Evolutionary conservation across 2,113 vertebrate genomes (phyloP).

Genomic region (Serinus canaria): DNA sequence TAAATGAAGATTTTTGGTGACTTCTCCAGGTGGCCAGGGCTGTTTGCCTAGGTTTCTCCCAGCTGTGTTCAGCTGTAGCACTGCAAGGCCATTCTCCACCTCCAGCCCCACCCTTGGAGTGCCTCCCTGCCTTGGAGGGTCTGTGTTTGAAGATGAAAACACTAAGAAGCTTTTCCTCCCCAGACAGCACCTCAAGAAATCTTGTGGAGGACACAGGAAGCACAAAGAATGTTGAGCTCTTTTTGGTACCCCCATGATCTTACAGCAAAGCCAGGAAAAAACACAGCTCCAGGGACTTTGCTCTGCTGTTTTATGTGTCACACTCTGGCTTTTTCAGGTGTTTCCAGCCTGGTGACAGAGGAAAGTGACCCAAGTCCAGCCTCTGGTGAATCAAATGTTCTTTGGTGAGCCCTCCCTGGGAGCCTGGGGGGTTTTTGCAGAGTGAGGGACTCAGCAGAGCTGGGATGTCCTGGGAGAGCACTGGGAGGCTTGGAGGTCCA

Average conservation of each 20-base stretch:
- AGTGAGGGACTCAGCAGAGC: neutral
- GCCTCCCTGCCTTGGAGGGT: neutral
- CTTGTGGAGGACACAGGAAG: neutral
- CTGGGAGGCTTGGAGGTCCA: neutral
- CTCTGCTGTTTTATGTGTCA: neutral
- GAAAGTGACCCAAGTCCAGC: neutral
- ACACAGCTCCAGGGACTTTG: neutral
- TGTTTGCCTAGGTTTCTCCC: neutral
- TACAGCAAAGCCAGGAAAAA: neutral
- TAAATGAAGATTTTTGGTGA: neutral
- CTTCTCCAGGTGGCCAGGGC: neutral
- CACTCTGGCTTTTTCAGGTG: neutral
- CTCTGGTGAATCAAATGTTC: neutral
- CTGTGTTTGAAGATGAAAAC: neutral
- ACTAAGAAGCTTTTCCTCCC: neutral
- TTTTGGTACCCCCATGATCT: neutral
- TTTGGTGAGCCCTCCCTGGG: neutral
- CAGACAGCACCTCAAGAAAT: neutral
- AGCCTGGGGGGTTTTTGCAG: neutral
- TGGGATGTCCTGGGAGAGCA: neutral
- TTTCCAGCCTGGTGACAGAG: neutral
- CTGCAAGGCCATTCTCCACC: neutral
- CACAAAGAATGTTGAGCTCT: neutral
- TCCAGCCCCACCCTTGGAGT: neutral
- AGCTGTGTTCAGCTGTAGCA: accelerated